Base-by-base conservation (phyloP, 2,888 invertebrate genomes). In the Podotricha telesiphe region DNA sequence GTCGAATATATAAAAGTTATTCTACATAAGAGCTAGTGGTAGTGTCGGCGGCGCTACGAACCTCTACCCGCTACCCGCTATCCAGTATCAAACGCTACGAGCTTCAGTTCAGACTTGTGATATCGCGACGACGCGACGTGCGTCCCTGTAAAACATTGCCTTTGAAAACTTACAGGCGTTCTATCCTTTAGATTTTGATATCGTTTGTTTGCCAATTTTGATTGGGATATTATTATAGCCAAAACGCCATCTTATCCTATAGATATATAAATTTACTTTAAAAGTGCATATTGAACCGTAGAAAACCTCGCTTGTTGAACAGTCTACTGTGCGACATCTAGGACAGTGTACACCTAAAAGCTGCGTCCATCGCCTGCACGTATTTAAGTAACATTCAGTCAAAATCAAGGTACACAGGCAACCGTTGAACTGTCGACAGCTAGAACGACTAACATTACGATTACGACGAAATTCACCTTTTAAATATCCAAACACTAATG, bases 1-100 rank as follows among this genome's bases (percentile, higher is more conserved):
- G 80, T 86, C 78, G 85, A 88, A 81, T 87, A 86, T 89, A 89
- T 82, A 90, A 91, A 90, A 87, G 82, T 88, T 90, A 86, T 78
- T 78, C 82, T 84, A 81, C 70, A 77, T 74, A 82, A 84, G 79
- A 79, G 77, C 82, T 82, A 82, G 76, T 76, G 75, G 59, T 58
- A 19, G 59, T 78, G 42, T 50, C 58, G 53, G 28, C 56, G 56
- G 37, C 37, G 37, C 37, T 40, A 28, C 22, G 45, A 42, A 20
- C 62, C 47, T 71, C 76, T 37, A 22, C 22, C 59, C 10, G 42
- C 42, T 17, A 55, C 53, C 53, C 58, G 58, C 58, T 65, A 55
- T 48, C 76, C 13, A 59, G 45, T 77, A 77, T 73, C 74, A 75
- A 74, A 73, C 68, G 66, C 71, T 77, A 76, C 58, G 45, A 66